Evolutionary conservation across 37 sponge, comb jelly and placozoan genomes (phyloP).

Genomic region (Spongilla lacustris): DNA sequence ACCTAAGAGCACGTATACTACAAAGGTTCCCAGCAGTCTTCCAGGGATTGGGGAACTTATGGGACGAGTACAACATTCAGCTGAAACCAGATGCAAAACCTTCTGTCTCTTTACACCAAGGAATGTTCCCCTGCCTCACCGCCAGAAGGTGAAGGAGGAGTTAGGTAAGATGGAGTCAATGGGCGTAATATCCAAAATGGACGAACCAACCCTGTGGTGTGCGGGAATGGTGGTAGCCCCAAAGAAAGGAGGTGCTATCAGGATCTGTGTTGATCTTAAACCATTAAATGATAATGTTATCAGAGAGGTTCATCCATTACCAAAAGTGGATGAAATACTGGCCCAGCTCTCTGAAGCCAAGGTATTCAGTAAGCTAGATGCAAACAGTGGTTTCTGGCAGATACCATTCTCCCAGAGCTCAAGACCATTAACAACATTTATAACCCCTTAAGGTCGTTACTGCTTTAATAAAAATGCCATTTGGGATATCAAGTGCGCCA

Average conservation of each 20-base stretch:
- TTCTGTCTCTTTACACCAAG: no score
- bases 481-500: conserved; percentile 24
- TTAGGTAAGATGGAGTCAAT: no score
- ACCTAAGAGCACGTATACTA: background rate
- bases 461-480: no score
- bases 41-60: background rate
- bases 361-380: conserved; percentile 29
- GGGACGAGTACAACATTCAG: no score
- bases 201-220: no score
- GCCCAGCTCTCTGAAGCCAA: background rate
- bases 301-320: no score
- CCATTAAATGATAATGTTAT: no score
- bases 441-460: background rate
- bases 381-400: conserved; percentile 34
- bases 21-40: background rate
- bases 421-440: conserved; percentile 7
- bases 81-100: no score
- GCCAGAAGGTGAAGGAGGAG: no score
- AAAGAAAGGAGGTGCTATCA: background rate
- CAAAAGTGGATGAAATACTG: background rate
- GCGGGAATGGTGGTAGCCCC: no score
- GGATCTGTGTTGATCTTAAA: conserved; percentile 13
- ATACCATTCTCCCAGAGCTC: conserved; percentile 2
- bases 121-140: no score
- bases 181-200: no score